Conservation (phyloP, 2,888 invertebrate genomes). For the Eurytoma californica region DNA sequence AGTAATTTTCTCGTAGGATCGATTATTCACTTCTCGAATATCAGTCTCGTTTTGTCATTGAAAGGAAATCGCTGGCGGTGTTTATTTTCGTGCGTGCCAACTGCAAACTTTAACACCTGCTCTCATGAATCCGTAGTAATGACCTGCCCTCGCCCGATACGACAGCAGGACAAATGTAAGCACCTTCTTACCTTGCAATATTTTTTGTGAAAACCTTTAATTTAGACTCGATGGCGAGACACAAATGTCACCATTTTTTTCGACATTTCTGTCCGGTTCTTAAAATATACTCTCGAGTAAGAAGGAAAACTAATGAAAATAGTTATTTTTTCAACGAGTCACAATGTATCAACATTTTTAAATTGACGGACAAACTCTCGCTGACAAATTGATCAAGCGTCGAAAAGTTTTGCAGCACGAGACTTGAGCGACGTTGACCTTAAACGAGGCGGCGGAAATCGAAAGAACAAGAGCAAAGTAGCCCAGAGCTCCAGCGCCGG, state of each 20-base stretch:
- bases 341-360: too few species aligned
- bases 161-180: constrained; percentile 9
- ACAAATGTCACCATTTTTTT: too few species aligned
- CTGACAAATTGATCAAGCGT: too few species aligned
- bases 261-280: too few species aligned
- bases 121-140: constrained; percentile 33
- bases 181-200: neutral
- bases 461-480: constrained; percentile 38
- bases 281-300: too few species aligned
- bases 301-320: too few species aligned
- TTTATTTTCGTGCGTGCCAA: constrained; percentile 29
- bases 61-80: constrained; percentile 28
- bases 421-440: constrained; percentile 72
- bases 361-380: too few species aligned
- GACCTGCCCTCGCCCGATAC: constrained; percentile 4
- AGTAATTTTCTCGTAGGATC: neutral
- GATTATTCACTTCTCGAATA: neutral
- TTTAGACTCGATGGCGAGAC: neutral
- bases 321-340: too few species aligned
- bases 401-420: too few species aligned
- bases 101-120: neutral
- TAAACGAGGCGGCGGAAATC: constrained; percentile 66
- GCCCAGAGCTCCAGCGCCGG: neutral
- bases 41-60: constrained; percentile 34
- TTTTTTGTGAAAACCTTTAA: neutral